Evolutionary conservation across 2,797 vertebrate genomes (phyloP).

Genomic region (Hirundo rustica): DNA sequence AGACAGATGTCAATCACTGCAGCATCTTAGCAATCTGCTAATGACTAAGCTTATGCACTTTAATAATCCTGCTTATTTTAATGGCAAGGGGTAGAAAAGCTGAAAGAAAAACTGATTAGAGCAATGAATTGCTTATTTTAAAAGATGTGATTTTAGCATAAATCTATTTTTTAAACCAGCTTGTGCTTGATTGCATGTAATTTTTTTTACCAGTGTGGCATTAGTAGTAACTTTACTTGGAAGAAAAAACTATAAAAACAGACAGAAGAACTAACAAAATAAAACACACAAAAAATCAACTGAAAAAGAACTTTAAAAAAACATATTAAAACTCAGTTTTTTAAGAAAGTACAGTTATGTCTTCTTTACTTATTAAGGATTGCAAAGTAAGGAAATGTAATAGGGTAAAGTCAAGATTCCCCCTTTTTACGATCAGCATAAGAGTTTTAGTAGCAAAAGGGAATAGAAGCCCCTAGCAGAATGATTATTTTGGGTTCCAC

Average conservation of each 20-base stretch:
- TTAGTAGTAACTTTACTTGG: slow-evolving; percentile 12
- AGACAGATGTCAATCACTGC: slow-evolving; percentile 62
- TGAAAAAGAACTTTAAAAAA: neutral
- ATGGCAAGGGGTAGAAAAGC: neutral
- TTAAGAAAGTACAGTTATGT: neutral
- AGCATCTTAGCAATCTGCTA: slow-evolving; percentile 11
- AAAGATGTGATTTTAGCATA: slow-evolving; percentile 57
- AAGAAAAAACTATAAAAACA: neutral
- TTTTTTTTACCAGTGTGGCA: slow-evolving; percentile 10
- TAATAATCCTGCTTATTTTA: slow-evolving; percentile 52
- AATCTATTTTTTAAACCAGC: slow-evolving; percentile 50
- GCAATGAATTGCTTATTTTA: slow-evolving; percentile 43
- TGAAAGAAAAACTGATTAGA: slow-evolving; percentile 55
- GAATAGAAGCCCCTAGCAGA: neutral
- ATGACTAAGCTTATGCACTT: slow-evolving; percentile 41
- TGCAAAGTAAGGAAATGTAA: neutral
- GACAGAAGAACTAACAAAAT: neutral
- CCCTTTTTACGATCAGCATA: neutral
- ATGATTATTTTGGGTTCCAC: neutral
- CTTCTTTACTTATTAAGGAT: neutral
- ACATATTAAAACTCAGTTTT: neutral
- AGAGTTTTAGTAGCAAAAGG: neutral
- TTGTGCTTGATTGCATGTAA: slow-evolving; percentile 32
- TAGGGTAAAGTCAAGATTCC: neutral
- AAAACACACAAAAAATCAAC: neutral